A percentile compares a stretch with the other conserved stretches of the same genome.
These are phyloP conservation scores for Galaxea fascicularis DNA, from an alignment of 92 coral and sea anemone species.

Conservation along the genomic window DNA sequence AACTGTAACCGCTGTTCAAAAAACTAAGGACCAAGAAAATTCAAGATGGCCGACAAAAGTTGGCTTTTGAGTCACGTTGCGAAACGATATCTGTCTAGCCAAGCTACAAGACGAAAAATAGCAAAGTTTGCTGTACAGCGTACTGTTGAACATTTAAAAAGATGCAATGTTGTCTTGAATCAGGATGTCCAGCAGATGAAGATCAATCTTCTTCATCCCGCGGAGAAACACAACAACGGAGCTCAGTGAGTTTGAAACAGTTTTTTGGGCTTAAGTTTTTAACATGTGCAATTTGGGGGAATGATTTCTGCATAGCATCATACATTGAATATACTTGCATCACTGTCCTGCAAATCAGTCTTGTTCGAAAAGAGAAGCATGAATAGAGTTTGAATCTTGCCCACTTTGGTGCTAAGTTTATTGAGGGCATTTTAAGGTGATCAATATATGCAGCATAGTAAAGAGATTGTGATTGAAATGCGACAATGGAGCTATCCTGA, in stretches of 20 bases:
- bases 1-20: neutral
- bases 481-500: no score
- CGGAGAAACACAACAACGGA: slow-evolving; percentile 64
- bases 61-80: slow-evolving; percentile 57
- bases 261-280: no score
- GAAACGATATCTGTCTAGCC: slow-evolving; percentile 69
- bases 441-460: no score
- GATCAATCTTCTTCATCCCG: slow-evolving; percentile 68
- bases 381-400: no score
- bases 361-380: no score
- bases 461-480: no score
- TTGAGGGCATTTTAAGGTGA: no score
- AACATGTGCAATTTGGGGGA: no score
- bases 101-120: slow-evolving; percentile 71
- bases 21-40: neutral
- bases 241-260: slow-evolving; percentile 20
- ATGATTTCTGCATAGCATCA: no score
- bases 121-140: slow-evolving; percentile 85
- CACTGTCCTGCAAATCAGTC: no score
- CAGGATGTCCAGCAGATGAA: slow-evolving; percentile 72
- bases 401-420: no score
- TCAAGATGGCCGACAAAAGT: slow-evolving; percentile 84
- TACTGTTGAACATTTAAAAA: slow-evolving; percentile 84
- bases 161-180: slow-evolving; percentile 70
- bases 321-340: no score